phyloP scores from a whole-genome alignment of 2,888 invertebrate genomes.

The Polydesmus complanatus region DNA sequence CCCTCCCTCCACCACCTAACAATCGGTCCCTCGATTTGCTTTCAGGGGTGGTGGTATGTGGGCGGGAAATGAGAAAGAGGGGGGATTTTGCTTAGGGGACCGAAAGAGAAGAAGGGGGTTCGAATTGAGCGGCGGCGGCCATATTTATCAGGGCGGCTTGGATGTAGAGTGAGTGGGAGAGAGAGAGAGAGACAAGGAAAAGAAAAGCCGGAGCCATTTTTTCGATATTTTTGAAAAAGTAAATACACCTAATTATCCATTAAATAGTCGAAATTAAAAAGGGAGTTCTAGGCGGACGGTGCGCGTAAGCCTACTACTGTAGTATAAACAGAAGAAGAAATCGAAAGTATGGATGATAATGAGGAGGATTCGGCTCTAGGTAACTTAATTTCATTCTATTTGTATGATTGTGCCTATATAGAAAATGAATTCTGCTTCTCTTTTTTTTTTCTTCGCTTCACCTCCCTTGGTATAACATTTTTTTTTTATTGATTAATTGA shows the following conservation, averaged over 20 bases:
- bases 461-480: too few species aligned
- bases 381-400: too few species aligned
- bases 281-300: too few species aligned
- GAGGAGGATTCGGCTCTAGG: neutral
- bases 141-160: neutral
- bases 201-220: neutral
- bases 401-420: too few species aligned
- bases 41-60: neutral
- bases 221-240: neutral
- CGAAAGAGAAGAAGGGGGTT: neutral
- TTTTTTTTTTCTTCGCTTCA: too few species aligned
- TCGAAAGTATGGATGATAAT: neutral
- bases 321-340: too few species aligned
- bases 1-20: neutral
- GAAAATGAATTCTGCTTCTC: too few species aligned
- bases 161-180: neutral
- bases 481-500: too few species aligned
- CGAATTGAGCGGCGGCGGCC: neutral
- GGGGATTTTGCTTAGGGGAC: neutral
- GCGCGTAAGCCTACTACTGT: too few species aligned
- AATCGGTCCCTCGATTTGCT: neutral
- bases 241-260: too few species aligned
- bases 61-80: neutral
- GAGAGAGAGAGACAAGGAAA: neutral
- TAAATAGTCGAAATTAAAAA: too few species aligned